Percentiles rank a stretch among this genome's conserved stretches.
Evolutionary conservation across 2,113 vertebrate species (phyloP).

Genomic region (Cyanoderma ruficeps): DNA sequence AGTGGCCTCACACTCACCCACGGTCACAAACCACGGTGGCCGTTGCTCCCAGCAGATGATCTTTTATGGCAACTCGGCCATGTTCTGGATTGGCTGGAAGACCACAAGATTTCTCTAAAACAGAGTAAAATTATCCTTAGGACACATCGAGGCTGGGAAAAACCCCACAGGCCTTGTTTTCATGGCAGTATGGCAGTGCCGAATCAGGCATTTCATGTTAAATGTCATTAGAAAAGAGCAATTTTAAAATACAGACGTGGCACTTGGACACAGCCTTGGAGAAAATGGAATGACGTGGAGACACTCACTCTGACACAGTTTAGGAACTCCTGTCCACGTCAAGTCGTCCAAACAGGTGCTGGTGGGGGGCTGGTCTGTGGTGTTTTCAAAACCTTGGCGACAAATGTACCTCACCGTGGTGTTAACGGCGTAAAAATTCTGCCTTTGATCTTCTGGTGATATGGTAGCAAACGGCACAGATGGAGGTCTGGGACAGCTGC

Average conservation of each 20-base stretch:
- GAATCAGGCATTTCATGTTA: not conserved
- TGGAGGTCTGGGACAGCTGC: not conserved
- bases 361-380: not conserved
- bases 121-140: not conserved
- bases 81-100: conserved; percentile 58
- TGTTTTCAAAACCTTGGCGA: not conserved
- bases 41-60: not conserved
- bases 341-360: not conserved
- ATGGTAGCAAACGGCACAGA: accelerated
- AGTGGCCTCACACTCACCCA: conserved; percentile 60
- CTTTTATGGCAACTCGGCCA: not conserved
- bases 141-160: accelerated
- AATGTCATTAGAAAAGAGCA: not conserved
- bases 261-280: accelerated
- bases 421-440: not conserved
- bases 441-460: not conserved
- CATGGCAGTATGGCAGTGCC: accelerated
- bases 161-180: accelerated
- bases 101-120: conserved; percentile 61
- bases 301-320: conserved; percentile 34
- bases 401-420: conserved; percentile 24
- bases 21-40: conserved; percentile 54
- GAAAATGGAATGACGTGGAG: accelerated
- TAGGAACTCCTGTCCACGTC: not conserved
- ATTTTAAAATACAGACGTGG: accelerated